A percentile compares a stretch with the other conserved stretches of the same genome.
These are phyloP conservation scores for Platyscapa corneri DNA, from an alignment of 1,140 invertebrate species.

Conservation along the genomic window DNA sequence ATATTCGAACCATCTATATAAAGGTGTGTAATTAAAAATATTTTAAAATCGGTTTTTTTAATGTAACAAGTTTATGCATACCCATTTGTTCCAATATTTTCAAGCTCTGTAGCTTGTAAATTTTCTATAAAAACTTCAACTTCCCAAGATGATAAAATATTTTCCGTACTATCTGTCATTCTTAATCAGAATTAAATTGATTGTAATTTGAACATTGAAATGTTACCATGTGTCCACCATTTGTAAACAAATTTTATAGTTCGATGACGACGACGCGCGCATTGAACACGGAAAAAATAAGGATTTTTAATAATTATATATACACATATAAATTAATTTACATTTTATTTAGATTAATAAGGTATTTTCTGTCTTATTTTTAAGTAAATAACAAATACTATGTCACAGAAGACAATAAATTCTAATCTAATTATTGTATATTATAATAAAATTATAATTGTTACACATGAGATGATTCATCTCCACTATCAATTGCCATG, in stretches of 20 bases:
- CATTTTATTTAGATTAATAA: slow-evolving; percentile 37
- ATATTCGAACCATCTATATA: slow-evolving; percentile 82
- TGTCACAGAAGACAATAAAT: slow-evolving; percentile 10
- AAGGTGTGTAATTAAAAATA: slow-evolving; percentile 26
- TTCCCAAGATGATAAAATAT: slow-evolving; percentile 73
- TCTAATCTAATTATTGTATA: neutral
- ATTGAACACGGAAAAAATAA: neutral
- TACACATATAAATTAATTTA: neutral
- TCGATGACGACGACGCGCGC: slow-evolving; percentile 27
- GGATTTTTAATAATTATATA: neutral
- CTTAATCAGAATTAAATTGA: slow-evolving; percentile 46
- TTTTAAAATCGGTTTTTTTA: slow-evolving; percentile 16
- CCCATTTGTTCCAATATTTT: slow-evolving; percentile 73
- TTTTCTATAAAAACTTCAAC: slow-evolving; percentile 73
- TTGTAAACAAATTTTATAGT: slow-evolving; percentile 65
- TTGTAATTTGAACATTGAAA: neutral
- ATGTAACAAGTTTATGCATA: slow-evolving; percentile 57
- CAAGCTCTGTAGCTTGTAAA: slow-evolving; percentile 69
- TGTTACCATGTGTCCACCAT: slow-evolving; percentile 58
- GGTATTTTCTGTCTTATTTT: slow-evolving; percentile 39
- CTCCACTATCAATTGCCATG: slow-evolving; percentile 77
- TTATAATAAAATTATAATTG: slow-evolving; percentile 31
- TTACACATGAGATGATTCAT: slow-evolving; percentile 72
- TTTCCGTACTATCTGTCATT: slow-evolving; percentile 66
- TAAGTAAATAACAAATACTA: slow-evolving; percentile 34